These are phyloP conservation scores for Probaryconus sp. DNA, from an alignment of 1,140 invertebrate genomes.

Conservation along the genomic window DNA sequence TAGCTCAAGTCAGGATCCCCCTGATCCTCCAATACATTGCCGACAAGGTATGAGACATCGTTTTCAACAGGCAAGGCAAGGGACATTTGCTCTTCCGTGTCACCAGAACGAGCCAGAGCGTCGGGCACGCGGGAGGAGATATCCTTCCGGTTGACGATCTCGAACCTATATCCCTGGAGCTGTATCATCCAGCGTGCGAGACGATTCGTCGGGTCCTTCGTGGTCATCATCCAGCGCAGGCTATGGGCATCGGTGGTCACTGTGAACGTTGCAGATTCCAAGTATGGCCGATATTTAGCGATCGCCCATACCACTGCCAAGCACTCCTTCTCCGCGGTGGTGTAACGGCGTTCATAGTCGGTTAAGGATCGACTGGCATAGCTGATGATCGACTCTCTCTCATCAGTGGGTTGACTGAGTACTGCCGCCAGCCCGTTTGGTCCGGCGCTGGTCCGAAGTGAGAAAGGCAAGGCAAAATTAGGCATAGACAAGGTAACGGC, in stretches of 20 bases:
- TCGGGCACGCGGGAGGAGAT: background rate
- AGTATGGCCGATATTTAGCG: conserved; percentile 12
- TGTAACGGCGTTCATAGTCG: conserved; percentile 36
- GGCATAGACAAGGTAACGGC: background rate
- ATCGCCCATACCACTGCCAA: conserved; percentile 14
- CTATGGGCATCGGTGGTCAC: background rate
- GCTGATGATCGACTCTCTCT: background rate
- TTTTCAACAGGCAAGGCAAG: background rate
- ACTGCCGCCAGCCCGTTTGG: background rate
- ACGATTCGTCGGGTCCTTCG: conserved; percentile 72
- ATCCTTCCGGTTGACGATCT: conserved; percentile 64
- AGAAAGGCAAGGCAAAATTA: conserved; percentile 1
- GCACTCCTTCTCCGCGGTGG: conserved; percentile 38
- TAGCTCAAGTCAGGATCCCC: too few species aligned
- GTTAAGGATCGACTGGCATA: background rate
- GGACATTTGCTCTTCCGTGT: background rate
- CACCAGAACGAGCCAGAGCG: conserved; percentile 1
- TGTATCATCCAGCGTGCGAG: conserved; percentile 75
- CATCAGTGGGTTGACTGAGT: background rate
- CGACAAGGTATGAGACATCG: too few species aligned
- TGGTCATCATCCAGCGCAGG: conserved; percentile 74
- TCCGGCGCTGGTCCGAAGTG: background rate
- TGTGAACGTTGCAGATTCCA: background rate
- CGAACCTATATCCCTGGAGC: conserved; percentile 68
- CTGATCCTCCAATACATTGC: too few species aligned